These are phyloP conservation scores for Ceratoteleas bidentatus DNA, from an alignment of 1,140 invertebrate genomes.

Conservation along the genomic window DNA sequence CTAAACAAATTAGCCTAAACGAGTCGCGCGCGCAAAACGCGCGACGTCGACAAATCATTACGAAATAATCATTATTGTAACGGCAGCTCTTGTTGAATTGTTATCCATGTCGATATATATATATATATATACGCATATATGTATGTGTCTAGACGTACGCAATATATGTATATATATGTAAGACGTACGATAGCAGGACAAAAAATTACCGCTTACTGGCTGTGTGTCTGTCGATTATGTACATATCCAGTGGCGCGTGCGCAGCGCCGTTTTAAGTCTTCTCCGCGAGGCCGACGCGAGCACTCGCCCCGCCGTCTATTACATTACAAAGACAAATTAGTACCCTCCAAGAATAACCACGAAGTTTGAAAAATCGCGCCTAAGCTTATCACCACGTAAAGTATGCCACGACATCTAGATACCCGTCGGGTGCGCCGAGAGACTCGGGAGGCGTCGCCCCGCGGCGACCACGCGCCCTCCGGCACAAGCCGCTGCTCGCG, in stretches of 20 bases:
- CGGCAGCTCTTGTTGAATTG: conserved; percentile 65
- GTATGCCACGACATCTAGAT: conserved; percentile 41
- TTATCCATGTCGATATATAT: conserved; percentile 48
- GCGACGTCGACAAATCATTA: conserved; percentile 40
- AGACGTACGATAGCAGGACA: conserved; percentile 57
- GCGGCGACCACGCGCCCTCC: conserved; percentile 10
- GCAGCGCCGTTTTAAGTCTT: conserved; percentile 56
- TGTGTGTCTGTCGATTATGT: conserved; percentile 65
- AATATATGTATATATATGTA: conserved; percentile 61
- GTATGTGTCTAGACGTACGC: conserved; percentile 44
- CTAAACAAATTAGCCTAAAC: conserved; percentile 62
- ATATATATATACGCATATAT: conserved; percentile 55
- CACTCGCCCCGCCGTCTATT: conserved; percentile 43
- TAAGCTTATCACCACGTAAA: conserved; percentile 57
- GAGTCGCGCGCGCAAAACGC: conserved; percentile 4
- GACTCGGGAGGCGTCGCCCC: conserved; percentile 13
- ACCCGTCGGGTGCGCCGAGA: conserved; percentile 10
- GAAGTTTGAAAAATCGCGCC: conserved; percentile 39
- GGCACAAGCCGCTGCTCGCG: conserved; percentile 10
- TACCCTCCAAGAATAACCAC: conserved; percentile 46
- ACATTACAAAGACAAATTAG: conserved; percentile 61
- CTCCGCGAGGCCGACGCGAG: conserved; percentile 32
- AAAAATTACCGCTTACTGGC: conserved; percentile 66
- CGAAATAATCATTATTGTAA: conserved; percentile 64
- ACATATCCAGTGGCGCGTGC: conserved; percentile 49